These are phyloP conservation scores for Parasteatoda lunata DNA, from an alignment of 2,888 invertebrate species.

Conservation along the genomic window DNA sequence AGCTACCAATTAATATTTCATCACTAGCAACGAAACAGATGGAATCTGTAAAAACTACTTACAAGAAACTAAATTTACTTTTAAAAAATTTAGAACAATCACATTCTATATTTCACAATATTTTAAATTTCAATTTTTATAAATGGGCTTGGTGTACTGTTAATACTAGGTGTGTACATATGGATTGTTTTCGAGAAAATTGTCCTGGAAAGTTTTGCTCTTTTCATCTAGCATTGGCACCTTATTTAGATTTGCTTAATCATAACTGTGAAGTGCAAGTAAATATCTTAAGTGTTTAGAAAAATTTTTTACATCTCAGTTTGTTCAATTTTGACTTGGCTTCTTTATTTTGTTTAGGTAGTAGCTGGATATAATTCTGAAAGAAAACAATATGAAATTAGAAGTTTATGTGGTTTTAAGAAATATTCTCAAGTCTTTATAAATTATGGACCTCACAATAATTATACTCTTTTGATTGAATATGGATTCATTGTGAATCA, in stretches of 20 bases:
- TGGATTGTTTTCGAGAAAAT: constrained; percentile 76
- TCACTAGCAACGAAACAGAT: constrained; percentile 10
- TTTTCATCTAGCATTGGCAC: constrained; percentile 82
- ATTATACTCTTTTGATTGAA: constrained; percentile 85
- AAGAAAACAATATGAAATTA: constrained; percentile 77
- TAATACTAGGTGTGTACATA: constrained; percentile 88
- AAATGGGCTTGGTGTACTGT: constrained; percentile 89
- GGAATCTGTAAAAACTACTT: constrained; percentile 22
- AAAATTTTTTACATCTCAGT: background rate
- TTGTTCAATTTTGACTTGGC: background rate
- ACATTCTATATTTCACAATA: constrained; percentile 78
- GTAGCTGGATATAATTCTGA: constrained; percentile 73
- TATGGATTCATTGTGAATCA: constrained; percentile 86
- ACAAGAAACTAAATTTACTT: constrained; percentile 4
- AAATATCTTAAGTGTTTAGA: background rate
- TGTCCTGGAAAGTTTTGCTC: constrained; percentile 18
- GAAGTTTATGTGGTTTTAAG: constrained; percentile 77
- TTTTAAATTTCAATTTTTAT: constrained; percentile 78
- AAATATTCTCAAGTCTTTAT: constrained; percentile 87
- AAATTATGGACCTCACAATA: constrained; percentile 89
- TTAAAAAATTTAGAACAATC: constrained; percentile 21
- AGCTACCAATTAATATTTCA: constrained; percentile 17
- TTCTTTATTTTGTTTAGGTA: constrained; percentile 72
- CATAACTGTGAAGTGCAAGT: constrained; percentile 76
- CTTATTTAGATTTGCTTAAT: constrained; percentile 92